Evolutionary conservation across 1,140 invertebrate genomes (phyloP).

Genomic region (Diploscapter pachys): DNA sequence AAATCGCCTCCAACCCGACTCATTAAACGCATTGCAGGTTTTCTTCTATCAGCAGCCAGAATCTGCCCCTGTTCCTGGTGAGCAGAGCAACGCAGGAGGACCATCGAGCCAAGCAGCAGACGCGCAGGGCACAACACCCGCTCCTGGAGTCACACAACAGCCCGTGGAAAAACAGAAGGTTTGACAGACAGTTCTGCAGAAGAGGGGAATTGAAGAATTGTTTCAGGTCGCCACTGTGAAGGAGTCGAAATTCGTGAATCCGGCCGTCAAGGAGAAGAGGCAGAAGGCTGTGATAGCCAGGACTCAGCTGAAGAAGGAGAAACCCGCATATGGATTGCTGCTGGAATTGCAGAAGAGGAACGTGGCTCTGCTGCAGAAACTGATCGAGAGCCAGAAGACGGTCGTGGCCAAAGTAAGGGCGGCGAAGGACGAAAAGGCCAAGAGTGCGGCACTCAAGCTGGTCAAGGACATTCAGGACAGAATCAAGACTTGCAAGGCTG

Average conservation of each 20-base stretch:
- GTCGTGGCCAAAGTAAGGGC: conserved; percentile 7
- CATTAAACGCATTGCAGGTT: no score
- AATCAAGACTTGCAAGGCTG: conserved; percentile 14
- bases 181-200: no score
- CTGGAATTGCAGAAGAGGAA: conserved; percentile 23
- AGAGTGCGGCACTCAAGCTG: conserved; percentile 5
- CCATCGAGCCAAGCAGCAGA: background rate
- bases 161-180: conserved; percentile 7
- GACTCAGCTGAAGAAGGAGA: conserved; percentile 9
- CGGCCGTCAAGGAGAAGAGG: background rate
- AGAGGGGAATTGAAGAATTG: background rate
- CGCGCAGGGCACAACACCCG: background rate
- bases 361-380: conserved; percentile 3
- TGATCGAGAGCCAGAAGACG: conserved; percentile 8
- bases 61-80: no score
- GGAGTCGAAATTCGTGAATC: conserved; percentile 25
- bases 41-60: no score
- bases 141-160: conserved; percentile 1
- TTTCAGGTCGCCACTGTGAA: conserved; percentile 18
- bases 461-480: conserved; percentile 15
- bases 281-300: conserved; percentile 9
- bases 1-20: no score
- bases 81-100: no score
- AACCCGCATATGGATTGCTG: background rate
- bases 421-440: conserved; percentile 5